Base-by-base conservation (phyloP, 2,888 invertebrate genomes). In the Parascotia fuliginaria region DNA sequence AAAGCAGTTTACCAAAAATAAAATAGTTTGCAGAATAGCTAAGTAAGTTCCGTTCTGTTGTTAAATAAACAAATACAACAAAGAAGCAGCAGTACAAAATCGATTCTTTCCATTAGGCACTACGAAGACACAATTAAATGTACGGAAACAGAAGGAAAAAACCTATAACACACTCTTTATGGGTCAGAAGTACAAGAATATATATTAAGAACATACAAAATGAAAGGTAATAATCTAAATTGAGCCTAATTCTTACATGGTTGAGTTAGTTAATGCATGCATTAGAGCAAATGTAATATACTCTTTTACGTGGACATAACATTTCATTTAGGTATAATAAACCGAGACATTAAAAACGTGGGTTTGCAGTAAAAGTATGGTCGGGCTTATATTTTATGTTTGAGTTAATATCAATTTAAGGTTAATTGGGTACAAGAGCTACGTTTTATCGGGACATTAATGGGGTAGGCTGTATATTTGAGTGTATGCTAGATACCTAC, bases 361-460 rank as follows among this genome's bases (percentile, higher is more conserved):
- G 32, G 32, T 14, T 19, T 19, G 3, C 19, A 19, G 12, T 37
- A 13, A 38, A 42, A 42, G 24, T 49, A 14, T 27, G 11, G 27
- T 14, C 14, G 38, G 31, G 31, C 24, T 4, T 34, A 45, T 44
- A 37, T 28, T 44, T 42, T 34, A 43, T 46, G 46, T 60, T 55
- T 46, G 36, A 52, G 60, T 52, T 55, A 27, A 13, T 28, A 55
- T 64, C 37, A 60, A 49, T 49, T 47, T 52, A 22, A 51, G 27
- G 48, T 42, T 60, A 37, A 65, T 19, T 53, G 40, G 45, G 36
- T 48, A 14, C 15, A 32, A 7, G 27, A 24, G 32, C 13, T 32
- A 22, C 28, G 42, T 37, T 48, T 47, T 28, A 47, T 15, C 28
- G 6, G 16, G 31, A 34, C 31, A 22, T 47, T 47, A 41, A 47